Conservation (phyloP, 2,888 invertebrate genomes). For the Caenorhabditis uteleia region DNA sequence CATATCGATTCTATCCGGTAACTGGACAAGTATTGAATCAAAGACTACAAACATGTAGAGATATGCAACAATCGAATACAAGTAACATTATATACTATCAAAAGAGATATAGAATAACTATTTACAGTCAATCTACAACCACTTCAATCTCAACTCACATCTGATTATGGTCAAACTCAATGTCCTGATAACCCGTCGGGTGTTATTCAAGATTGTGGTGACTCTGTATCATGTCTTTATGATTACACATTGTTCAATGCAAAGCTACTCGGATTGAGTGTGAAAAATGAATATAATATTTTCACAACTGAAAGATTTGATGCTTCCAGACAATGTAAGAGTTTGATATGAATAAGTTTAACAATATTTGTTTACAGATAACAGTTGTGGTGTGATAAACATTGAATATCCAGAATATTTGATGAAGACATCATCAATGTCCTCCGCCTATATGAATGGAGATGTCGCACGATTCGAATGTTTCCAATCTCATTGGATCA, state of each 20-base stretch:
- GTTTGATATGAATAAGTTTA: not conserved
- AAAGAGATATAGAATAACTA: not conserved
- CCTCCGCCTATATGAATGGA: constrained; percentile 52
- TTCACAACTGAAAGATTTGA: constrained; percentile 59
- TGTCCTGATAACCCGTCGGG: constrained; percentile 67
- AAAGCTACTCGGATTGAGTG: constrained; percentile 52
- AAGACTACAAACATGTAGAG: constrained; percentile 57
- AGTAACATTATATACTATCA: constrained; percentile 13
- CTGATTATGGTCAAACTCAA: constrained; percentile 55
- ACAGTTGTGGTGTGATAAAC: constrained; percentile 68
- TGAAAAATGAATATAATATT: constrained; percentile 50
- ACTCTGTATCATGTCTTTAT: constrained; percentile 53
- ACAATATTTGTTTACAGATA: constrained; percentile 50
- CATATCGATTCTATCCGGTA: constrained; percentile 60
- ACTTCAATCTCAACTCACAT: constrained; percentile 53
- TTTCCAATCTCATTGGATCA: constrained; percentile 61
- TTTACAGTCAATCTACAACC: constrained; percentile 64
- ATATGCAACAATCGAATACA: constrained; percentile 50
- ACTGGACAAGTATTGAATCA: constrained; percentile 63
- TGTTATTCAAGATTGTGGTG: constrained; percentile 58
- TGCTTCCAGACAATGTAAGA: constrained; percentile 60
- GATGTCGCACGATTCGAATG: constrained; percentile 60
- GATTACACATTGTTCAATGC: constrained; percentile 63
- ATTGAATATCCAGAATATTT: constrained; percentile 66
- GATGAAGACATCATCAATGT: constrained; percentile 57